Evolutionary conservation across 2,888 invertebrate species (phyloP).

Genomic region (Ceramica pisi): DNA sequence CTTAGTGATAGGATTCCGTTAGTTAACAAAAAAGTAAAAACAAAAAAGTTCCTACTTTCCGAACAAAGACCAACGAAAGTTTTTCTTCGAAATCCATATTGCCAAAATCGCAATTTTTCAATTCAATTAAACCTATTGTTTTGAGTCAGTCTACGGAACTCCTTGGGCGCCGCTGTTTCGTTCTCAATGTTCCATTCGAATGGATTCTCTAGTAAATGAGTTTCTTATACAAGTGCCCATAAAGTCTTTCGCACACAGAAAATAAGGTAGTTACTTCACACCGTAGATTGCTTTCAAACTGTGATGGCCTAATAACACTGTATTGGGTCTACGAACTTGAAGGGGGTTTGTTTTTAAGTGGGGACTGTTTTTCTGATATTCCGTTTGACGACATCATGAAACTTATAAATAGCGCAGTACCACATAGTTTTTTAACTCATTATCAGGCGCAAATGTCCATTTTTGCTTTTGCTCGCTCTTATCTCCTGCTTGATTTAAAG

Average conservation of each 20-base stretch:
- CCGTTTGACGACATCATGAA: too few species aligned
- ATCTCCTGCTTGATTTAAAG: too few species aligned
- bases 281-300: conserved; percentile 43
- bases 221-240: conserved; percentile 54
- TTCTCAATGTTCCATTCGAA: conserved; percentile 32
- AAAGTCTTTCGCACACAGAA: conserved; percentile 51
- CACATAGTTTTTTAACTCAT: too few species aligned
- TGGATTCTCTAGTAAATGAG: conserved; percentile 53
- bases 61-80: background rate
- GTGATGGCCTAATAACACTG: conserved; percentile 46
- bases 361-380: background rate
- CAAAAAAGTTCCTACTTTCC: background rate
- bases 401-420: too few species aligned
- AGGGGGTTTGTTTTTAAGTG: conserved; percentile 19
- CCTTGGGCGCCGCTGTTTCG: conserved; percentile 27
- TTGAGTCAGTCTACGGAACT: conserved; percentile 40
- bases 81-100: conserved; percentile 7
- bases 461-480: too few species aligned
- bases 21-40: too few species aligned
- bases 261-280: conserved; percentile 53
- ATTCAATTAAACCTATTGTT: conserved; percentile 49
- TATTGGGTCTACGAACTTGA: conserved; percentile 30
- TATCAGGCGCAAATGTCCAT: too few species aligned
- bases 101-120: conserved; percentile 42
- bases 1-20: too few species aligned